Evolutionary conservation across 2,888 invertebrate species (phyloP), one percentile per base, ranked within the genome.

Genomic region (Acholoe squamosa): DNA sequence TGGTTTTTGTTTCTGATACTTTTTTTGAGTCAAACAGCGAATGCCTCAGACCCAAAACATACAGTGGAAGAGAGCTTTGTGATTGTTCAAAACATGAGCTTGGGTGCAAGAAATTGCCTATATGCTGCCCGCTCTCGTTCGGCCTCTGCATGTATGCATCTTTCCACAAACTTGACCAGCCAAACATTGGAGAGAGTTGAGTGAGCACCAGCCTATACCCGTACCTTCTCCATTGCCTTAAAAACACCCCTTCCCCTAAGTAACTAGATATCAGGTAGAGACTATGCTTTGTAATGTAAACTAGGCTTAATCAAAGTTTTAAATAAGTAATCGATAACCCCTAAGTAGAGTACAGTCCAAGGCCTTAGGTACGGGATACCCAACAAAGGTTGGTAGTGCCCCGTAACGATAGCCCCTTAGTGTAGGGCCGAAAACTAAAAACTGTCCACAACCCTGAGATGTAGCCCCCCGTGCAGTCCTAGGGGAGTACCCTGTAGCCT

Each of bases 141-240:
- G 86, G 86, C 86, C 84, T 54, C 28, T 86, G 86, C 86, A 86
- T 86, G 86, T 31, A 28, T 22, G 86, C 86, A 86, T 80, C 43
- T 34, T 54, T 86, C 84, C 84, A 84, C 86, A 86, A 43, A 56
- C 33, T 54, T 54, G 25, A 25, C 86, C 54, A 86, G 12, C 54
- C n/a, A 28, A 86, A 86, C 19, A 25, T 19, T 52, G 28, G 52
- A 54, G 5, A 86, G 52, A 86, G 56, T 31, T 54, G 54, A 86
- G 31, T 28, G 86, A 86, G 86, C 86, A 86, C 86, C 19, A 80
- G 43, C 80, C 80, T 34, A 22, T 25, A 31, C 76, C 76, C 76
- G 16, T 43, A 80, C 43, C 25, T 31, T 28, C 5, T 76, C 76
- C 76, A 5, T 34, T n/a, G 5, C 80, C 80, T 43, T 22, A 16